These are phyloP conservation scores for Cololabis saira DNA, from an alignment of 2,113 vertebrate genomes.

Conservation along the genomic window DNA sequence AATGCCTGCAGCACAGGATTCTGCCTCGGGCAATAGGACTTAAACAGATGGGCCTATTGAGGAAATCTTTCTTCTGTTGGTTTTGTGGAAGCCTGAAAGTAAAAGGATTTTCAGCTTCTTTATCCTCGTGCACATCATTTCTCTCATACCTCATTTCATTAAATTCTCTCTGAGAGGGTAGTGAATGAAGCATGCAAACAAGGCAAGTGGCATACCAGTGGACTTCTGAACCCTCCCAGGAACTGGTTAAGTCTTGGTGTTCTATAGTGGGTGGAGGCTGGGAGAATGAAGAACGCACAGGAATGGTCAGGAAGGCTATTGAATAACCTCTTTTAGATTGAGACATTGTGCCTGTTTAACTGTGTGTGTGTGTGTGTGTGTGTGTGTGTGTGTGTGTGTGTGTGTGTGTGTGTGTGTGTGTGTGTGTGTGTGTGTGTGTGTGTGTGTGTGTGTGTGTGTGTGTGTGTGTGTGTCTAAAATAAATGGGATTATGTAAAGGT, in stretches of 20 bases:
- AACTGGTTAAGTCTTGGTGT: slow-evolving; percentile 28
- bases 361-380: no score
- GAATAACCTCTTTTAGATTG: slow-evolving; percentile 55
- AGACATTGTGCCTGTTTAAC: slow-evolving; percentile 39
- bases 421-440: no score
- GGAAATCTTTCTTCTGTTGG: slow-evolving; percentile 41
- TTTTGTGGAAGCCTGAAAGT: slow-evolving; percentile 28
- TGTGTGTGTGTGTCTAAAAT: no score
- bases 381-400: no score
- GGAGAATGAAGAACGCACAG: slow-evolving; percentile 36
- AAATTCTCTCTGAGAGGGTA: not conserved
- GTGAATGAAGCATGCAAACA: slow-evolving; percentile 24
- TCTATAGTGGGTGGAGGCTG: slow-evolving; percentile 31
- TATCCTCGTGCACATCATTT: not conserved
- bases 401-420: no score
- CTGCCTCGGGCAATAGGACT: slow-evolving; percentile 30
- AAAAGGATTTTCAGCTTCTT: slow-evolving; percentile 24
- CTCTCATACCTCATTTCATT: not conserved
- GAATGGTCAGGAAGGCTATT: slow-evolving; percentile 40
- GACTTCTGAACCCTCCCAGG: not conserved
- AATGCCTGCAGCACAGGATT: slow-evolving; percentile 50
- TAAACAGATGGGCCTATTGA: slow-evolving; percentile 14
- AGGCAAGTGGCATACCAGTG: slow-evolving; percentile 34
- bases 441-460: no score
- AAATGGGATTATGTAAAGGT: not conserved